Base-by-base conservation (phyloP, 2,113 vertebrate genomes). In the Mesoclemmys tuberculata region DNA sequence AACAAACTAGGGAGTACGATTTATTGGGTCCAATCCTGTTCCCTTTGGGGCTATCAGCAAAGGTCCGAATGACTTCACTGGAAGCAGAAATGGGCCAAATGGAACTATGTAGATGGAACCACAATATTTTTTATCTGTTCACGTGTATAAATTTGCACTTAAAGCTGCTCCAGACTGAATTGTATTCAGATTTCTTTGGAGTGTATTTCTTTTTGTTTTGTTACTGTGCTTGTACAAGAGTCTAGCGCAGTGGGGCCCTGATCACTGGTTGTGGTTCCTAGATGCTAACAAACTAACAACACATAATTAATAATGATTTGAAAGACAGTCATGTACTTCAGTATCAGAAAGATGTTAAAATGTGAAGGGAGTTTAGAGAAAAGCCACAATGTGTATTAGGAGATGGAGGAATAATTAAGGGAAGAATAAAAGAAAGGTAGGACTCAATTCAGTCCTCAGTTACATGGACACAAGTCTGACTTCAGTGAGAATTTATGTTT, bases 191-290 rank as follows among this genome's bases (percentile, higher is more conserved):
- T 71, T 38, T 71, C n/a, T 18, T 75, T 94, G 91, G n/a, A 10
- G 22, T 74, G 81, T 71, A 16, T 82, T 52, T 31, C 41, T 84
- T 38, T 8, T 2, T 77, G 0, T 29, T 85, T 26, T 51, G 56
- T 18, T 78, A 27, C 54, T 83, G 82, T 71, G 64, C n/a, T 38
- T 71, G n/a, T 38, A 11, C 38, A 71, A 35, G 64, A 38, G 64
- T 44, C 52, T 5, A 3, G 12, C 88, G 93, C 94, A 92, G 97
- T 88, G 95, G 95, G 92, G 61, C 84, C 56, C 84, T 94, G 93
- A 84, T 51, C 75, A 48, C 16, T 90, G 85, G 79, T 82, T 91
- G 88, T 38, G 82, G 51, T 85, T 95, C 90, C 75, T 71, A 79
- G 84, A 92, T 81, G 89, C 90, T 93, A 91, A 94, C 92, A 80